Conservation (phyloP, 2,888 invertebrate genomes). For the Chrysotoxum bicinctum region DNA sequence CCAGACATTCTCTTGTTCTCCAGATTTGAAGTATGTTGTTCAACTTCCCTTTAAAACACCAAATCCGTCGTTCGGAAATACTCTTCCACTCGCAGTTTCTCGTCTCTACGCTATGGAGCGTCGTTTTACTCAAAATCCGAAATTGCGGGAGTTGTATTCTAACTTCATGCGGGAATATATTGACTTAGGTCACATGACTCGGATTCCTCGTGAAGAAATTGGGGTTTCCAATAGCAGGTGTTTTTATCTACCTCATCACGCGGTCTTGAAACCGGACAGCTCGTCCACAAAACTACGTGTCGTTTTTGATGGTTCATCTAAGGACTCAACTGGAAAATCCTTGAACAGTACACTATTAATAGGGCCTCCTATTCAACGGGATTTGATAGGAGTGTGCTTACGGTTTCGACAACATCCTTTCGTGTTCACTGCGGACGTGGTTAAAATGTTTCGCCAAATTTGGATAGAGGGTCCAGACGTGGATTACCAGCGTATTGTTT, state of each 20-base stretch:
- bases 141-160: neutral
- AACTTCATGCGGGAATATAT: too few species aligned
- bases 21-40: slow-evolving; percentile 5
- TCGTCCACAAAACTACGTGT: too few species aligned
- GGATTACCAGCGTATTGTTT: neutral
- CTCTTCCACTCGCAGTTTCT: slow-evolving; percentile 6
- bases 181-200: too few species aligned
- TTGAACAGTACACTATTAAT: too few species aligned
- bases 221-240: too few species aligned
- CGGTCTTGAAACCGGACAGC: too few species aligned
- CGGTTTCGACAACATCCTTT: neutral
- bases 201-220: too few species aligned
- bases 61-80: slow-evolving; percentile 20
- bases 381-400: neutral
- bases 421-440: neutral
- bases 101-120: slow-evolving; percentile 29
- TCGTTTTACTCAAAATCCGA: neutral
- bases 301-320: neutral
- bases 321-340: neutral
- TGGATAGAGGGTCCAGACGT: neutral
- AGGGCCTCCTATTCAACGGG: too few species aligned
- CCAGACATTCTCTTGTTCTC: slow-evolving; percentile 8
- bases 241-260: too few species aligned
- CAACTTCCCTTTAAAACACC: slow-evolving; percentile 13
- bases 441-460: neutral